These are phyloP conservation scores for Perizoma affinitatum DNA, from an alignment of 2,888 invertebrate species.

Conservation along the genomic window DNA sequence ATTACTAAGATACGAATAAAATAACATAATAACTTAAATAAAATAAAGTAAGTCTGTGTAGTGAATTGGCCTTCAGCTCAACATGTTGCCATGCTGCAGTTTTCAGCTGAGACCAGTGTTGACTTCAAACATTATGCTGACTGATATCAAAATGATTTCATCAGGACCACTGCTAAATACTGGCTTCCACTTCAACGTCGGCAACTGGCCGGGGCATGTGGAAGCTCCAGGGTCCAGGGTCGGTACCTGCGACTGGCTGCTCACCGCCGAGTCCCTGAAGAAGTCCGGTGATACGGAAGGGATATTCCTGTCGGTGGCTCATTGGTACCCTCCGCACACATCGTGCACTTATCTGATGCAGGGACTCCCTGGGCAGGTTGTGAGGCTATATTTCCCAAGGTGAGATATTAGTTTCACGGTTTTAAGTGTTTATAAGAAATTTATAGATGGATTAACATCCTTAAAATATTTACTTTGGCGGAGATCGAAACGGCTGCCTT, in stretches of 20 bases:
- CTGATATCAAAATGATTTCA: not conserved
- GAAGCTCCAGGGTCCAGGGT: constrained; percentile 94
- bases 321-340: constrained; percentile 97
- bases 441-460: too few species aligned
- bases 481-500: too few species aligned
- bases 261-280: constrained; percentile 91
- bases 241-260: constrained; percentile 94
- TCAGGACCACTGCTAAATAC: constrained; percentile 93
- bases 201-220: constrained; percentile 96
- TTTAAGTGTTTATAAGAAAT: too few species aligned
- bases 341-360: constrained; percentile 96
- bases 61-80: too few species aligned
- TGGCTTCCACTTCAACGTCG: constrained; percentile 97
- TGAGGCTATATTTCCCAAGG: constrained; percentile 95
- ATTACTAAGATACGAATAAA: too few species aligned
- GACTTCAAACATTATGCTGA: too few species aligned
- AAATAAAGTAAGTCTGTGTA: too few species aligned
- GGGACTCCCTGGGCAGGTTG: constrained; percentile 93
- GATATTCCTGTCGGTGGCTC: constrained; percentile 95
- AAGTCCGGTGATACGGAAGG: constrained; percentile 93
- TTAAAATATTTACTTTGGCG: too few species aligned
- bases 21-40: too few species aligned
- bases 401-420: constrained; percentile 52
- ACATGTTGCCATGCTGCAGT: too few species aligned
- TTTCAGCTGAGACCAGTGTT: too few species aligned